Conservation (phyloP, 2,797 vertebrate genomes). For the Chaetophractus vellerosus region DNA sequence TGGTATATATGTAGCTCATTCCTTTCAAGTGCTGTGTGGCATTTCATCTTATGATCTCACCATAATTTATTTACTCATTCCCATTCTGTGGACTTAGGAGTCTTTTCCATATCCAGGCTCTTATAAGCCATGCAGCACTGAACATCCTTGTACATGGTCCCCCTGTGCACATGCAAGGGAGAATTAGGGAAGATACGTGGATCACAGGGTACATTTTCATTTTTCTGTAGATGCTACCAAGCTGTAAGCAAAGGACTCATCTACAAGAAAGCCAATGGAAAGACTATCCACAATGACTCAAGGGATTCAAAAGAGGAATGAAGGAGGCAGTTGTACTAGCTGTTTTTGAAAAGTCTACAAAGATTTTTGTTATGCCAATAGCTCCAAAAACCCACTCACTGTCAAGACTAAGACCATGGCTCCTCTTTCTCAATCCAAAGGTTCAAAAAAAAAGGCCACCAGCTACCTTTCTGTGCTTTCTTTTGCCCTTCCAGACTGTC, state of each 20-base stretch:
- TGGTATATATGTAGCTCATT: background rate
- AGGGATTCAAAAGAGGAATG: background rate
- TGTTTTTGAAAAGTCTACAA: background rate
- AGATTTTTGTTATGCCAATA: background rate
- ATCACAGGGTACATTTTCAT: background rate
- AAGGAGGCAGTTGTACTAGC: background rate
- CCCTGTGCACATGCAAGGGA: background rate
- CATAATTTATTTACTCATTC: background rate
- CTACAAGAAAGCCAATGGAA: too few species aligned
- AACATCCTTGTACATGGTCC: background rate
- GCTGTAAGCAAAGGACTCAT: background rate
- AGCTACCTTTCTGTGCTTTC: background rate
- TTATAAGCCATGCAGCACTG: background rate
- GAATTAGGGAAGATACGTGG: background rate
- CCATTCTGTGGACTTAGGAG: background rate
- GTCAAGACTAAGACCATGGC: background rate
- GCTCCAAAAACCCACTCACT: background rate
- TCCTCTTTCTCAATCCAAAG: background rate
- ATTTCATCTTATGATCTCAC: slow-evolving; percentile 27
- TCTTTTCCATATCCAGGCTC: background rate
- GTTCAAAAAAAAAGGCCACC: background rate
- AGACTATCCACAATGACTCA: background rate
- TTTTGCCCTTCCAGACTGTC: background rate
- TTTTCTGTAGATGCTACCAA: slow-evolving; percentile 5
- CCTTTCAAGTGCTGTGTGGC: background rate